Evolutionary conservation across 1,140 invertebrate species (phyloP).

Genomic region (Drepana arcuata): DNA sequence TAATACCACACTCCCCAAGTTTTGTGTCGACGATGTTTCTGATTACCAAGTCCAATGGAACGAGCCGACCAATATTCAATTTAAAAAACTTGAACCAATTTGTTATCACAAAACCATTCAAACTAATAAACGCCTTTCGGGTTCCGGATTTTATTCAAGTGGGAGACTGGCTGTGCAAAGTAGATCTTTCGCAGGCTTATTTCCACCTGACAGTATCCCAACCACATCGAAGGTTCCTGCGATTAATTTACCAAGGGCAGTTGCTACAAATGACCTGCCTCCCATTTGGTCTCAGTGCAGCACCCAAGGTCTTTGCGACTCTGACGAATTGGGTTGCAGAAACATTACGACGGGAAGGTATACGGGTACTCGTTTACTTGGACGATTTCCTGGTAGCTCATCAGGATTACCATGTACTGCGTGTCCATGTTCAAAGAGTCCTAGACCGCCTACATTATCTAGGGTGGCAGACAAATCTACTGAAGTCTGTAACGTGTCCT

Average conservation of each 20-base stretch:
- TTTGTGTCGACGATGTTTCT: conserved; percentile 40
- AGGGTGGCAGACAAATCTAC: conserved; percentile 31
- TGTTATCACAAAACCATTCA: conserved; percentile 9
- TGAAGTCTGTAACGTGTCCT: conserved; percentile 30
- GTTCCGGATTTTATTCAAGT: conserved; percentile 14
- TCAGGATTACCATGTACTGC: conserved; percentile 1
- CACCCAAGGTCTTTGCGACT: conserved; percentile 12
- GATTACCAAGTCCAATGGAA: conserved; percentile 15
- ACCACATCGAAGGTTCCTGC: conserved; percentile 13
- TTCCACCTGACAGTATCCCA: conserved; percentile 44
- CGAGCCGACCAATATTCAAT: conserved; percentile 30
- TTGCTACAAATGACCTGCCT: conserved; percentile 17
- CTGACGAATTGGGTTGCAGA: conserved; percentile 37
- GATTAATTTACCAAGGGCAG: conserved; percentile 12
- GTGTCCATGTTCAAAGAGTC: background rate
- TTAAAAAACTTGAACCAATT: conserved; percentile 21
- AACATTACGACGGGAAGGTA: conserved; percentile 16
- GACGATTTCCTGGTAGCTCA: conserved; percentile 23
- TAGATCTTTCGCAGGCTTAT: conserved; percentile 26
- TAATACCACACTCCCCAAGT: conserved; percentile 10
- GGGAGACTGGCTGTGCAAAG: conserved; percentile 20
- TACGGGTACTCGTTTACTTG: conserved; percentile 27
- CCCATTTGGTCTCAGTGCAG: conserved; percentile 17
- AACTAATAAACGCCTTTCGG: conserved; percentile 14
- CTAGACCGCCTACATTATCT: conserved; percentile 12